Conservation (phyloP, 2,888 invertebrate species). For the Parnassius glacialis region DNA sequence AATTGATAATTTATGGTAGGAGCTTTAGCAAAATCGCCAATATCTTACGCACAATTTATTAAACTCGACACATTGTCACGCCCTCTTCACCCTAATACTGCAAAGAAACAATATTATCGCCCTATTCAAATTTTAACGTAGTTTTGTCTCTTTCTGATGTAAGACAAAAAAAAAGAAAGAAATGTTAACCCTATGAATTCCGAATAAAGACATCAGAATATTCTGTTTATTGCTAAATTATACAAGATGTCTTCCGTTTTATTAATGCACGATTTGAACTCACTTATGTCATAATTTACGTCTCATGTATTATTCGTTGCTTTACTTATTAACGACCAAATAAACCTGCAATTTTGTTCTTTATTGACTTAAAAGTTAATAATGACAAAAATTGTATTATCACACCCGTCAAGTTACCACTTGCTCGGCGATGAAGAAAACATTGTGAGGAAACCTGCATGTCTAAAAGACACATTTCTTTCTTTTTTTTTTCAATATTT, state of each 20-base stretch:
- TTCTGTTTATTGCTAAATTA: constrained; percentile 66
- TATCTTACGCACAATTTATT: constrained; percentile 71
- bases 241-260: constrained; percentile 43
- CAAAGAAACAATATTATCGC: constrained; percentile 35
- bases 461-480: no score
- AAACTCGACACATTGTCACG: constrained; percentile 66
- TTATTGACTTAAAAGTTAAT: no score
- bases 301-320: no score
- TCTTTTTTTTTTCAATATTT: no score
- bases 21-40: constrained; percentile 31
- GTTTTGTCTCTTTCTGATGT: constrained; percentile 35
- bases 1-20: constrained; percentile 18
- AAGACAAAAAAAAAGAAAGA: constrained; percentile 35
- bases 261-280: constrained; percentile 23
- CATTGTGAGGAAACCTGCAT: no score
- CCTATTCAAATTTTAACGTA: constrained; percentile 31
- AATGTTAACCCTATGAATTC: constrained; percentile 35
- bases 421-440: no score
- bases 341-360: no score
- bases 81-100: constrained; percentile 67
- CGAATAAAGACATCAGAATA: constrained; percentile 44
- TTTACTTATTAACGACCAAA: no score
- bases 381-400: no score
- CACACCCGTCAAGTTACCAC: no score
- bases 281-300: background rate